A percentile compares a stretch with the other conserved stretches of the same genome.
These are phyloP conservation scores for Trematomus loennbergii DNA, from an alignment of 2,113 vertebrate species.

Conservation along the genomic window DNA sequence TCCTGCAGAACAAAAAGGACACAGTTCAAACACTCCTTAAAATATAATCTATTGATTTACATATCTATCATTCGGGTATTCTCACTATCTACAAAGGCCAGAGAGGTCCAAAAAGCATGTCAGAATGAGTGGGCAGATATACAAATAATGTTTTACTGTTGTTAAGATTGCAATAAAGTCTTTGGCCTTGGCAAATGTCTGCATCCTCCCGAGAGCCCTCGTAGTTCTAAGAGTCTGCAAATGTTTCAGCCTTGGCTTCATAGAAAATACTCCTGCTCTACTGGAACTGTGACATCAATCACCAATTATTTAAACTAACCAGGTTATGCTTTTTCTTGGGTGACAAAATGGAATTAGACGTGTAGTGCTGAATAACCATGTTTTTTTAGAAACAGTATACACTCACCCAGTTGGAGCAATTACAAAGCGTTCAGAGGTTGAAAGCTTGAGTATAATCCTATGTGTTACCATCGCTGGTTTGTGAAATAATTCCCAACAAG, in stretches of 20 bases:
- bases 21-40: background rate
- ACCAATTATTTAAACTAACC: background rate
- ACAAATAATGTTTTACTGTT: too few relatives aligned
- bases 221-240: background rate
- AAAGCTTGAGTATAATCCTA: slow-evolving; percentile 33
- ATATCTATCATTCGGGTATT: background rate
- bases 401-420: slow-evolving; percentile 23
- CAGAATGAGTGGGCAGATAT: too few relatives aligned
- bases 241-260: background rate
- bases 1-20: slow-evolving; percentile 77
- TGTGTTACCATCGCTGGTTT: slow-evolving; percentile 24
- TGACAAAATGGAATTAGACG: background rate
- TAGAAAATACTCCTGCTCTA: background rate
- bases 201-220: too few relatives aligned
- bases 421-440: slow-evolving; percentile 32
- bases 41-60: background rate
- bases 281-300: background rate
- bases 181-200: too few relatives aligned
- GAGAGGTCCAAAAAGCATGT: too few relatives aligned
- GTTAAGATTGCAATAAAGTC: too few relatives aligned
- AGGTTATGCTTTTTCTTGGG: slow-evolving; percentile 1
- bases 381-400: slow-evolving; percentile 12
- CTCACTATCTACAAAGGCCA: background rate
- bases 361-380: background rate
- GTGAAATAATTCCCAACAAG: slow-evolving; percentile 42